Evolutionary conservation across 2,113 vertebrate species (phyloP).

Genomic region (Eulemur rufifrons): DNA sequence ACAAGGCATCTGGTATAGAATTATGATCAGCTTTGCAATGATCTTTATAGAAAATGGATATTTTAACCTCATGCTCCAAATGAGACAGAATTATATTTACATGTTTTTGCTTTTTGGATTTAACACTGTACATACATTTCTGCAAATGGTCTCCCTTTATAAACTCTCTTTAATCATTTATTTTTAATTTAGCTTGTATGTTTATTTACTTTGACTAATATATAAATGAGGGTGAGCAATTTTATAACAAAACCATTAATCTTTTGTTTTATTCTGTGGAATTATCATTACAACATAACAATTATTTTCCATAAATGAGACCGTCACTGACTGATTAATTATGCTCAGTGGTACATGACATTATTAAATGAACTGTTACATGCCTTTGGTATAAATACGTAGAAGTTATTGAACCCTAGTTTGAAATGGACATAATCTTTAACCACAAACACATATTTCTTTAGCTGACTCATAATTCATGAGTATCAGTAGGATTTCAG

Average conservation of each 20-base stretch:
- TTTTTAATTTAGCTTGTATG: conserved; percentile 40
- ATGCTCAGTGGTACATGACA: conserved; percentile 35
- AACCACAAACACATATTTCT: background rate
- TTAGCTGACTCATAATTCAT: conserved; percentile 48
- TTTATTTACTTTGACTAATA: conserved; percentile 48
- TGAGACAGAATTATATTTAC: background rate
- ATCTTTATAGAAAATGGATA: conserved; percentile 41
- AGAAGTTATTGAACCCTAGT: conserved; percentile 60
- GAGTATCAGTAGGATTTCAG: conserved; percentile 23
- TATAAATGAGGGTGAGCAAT: conserved; percentile 46
- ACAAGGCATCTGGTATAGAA: conserved; percentile 49
- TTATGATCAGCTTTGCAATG: conserved; percentile 56
- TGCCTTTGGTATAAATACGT: conserved; percentile 47
- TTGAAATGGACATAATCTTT: conserved; percentile 46
- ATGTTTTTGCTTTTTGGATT: background rate
- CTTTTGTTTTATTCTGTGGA: conserved; percentile 35
- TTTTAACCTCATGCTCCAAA: background rate
- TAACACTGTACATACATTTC: background rate
- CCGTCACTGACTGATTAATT: conserved; percentile 67
- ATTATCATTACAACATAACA: conserved; percentile 52
- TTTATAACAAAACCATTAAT: conserved; percentile 62
- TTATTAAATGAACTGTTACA: conserved; percentile 63
- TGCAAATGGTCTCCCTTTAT: background rate
- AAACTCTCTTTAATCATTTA: background rate
- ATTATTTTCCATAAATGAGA: conserved; percentile 66